Evolutionary conservation across 2,113 vertebrate species (phyloP).

Genomic region (Ascaphus truei): DNA sequence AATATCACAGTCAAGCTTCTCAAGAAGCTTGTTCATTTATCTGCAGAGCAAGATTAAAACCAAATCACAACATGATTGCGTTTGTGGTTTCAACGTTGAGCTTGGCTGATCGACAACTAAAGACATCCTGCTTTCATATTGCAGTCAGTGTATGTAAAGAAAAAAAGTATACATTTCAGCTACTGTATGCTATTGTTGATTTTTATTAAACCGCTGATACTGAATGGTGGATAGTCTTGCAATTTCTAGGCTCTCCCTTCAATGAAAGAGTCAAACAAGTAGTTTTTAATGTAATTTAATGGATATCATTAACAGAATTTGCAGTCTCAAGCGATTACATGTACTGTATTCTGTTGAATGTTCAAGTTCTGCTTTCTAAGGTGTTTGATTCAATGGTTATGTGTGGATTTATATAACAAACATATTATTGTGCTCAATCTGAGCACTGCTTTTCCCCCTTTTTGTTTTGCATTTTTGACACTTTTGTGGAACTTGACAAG

Average conservation of each 20-base stretch:
- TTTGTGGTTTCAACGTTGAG: too few relatives aligned
- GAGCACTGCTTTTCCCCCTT: slow-evolving; percentile 59
- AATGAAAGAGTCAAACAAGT: background rate
- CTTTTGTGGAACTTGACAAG: slow-evolving; percentile 93
- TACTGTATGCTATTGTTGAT: too few relatives aligned
- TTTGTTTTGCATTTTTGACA: slow-evolving; percentile 90
- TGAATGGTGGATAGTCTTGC: background rate
- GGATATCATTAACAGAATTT: slow-evolving; percentile 53
- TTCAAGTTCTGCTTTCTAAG: slow-evolving; percentile 69
- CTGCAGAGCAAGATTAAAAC: background rate
- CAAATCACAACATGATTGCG: too few relatives aligned
- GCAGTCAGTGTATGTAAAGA: too few relatives aligned
- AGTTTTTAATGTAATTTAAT: slow-evolving; percentile 46
- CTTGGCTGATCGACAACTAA: too few relatives aligned
- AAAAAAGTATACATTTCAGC: too few relatives aligned
- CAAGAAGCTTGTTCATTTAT: slow-evolving; percentile 21
- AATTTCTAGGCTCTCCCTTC: background rate
- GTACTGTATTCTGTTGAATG: slow-evolving; percentile 58
- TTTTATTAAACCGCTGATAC: background rate
- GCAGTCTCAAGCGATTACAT: slow-evolving; percentile 51
- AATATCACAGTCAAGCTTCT: background rate
- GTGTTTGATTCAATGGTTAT: slow-evolving; percentile 66
- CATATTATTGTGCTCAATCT: slow-evolving; percentile 45
- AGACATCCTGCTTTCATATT: too few relatives aligned
- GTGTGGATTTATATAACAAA: slow-evolving; percentile 60